phyloP scores from a whole-genome alignment of 2,888 invertebrate species.

The Biston betularia region DNA sequence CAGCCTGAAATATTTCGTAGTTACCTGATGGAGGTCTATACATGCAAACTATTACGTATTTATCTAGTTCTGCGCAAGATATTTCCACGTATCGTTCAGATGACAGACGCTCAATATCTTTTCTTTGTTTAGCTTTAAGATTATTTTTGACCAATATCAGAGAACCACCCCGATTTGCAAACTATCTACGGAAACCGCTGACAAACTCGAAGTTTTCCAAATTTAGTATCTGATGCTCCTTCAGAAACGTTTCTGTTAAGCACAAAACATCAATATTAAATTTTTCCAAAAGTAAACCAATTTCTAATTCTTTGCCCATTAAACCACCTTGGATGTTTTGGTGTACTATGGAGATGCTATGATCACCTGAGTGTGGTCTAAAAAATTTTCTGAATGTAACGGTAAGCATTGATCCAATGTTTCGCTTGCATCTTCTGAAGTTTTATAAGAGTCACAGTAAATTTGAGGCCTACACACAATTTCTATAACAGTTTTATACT shows the following conservation, averaged over 20 bases:
- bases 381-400: not conserved
- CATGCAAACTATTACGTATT: not conserved
- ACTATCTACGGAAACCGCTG: not conserved
- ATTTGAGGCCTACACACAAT: not conserved
- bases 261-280: not conserved
- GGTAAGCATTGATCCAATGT: not conserved
- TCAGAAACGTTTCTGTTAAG: not conserved
- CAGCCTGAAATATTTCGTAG: not conserved
- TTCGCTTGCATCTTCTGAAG: not conserved
- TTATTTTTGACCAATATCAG: not conserved
- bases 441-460: not conserved
- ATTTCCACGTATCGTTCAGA: constrained; percentile 1
- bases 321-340: not conserved
- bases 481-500: not conserved
- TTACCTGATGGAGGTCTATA: constrained; percentile 4
- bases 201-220: not conserved
- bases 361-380: not conserved
- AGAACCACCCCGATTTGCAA: not conserved
- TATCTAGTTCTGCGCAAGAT: not conserved
- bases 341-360: constrained; percentile 1
- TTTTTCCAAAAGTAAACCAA: not conserved
- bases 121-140: constrained; percentile 1
- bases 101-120: not conserved
- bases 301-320: constrained; percentile 1
- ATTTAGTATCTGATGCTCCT: not conserved